Base-by-base conservation (phyloP, 2,113 vertebrate genomes). In the Centropus bengalensis region DNA sequence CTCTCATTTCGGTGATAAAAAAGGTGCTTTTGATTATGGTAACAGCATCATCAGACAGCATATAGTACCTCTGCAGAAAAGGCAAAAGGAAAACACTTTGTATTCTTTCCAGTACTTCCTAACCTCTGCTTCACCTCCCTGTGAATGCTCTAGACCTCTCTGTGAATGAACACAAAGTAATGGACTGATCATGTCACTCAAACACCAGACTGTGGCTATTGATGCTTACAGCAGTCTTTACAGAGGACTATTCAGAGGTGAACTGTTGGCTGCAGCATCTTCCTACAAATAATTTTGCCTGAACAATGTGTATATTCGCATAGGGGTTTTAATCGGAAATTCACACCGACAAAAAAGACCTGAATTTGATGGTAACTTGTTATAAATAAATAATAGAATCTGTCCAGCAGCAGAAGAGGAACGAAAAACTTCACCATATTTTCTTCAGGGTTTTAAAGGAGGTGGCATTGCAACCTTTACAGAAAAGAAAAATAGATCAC, bases 121-220 rank as follows among this genome's bases (percentile, higher is more conserved):
- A 32, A 45, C 5, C 8, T 24, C 20, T 74, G 24, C 14, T 82
- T 55, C 20, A 14, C 42, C 30, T 55, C 51, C 16, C 22, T 58
- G 73, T n/a, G 47, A 42, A 68, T 63, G 13, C 13, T 36, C 9
- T 32, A 68, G 11, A 8, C 19, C 11, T 28, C 42, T 63, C 30
- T 23, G 27, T 42, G 36, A 60, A 55, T 56, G 54, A 56, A 55
- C 49, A 52, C 42, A 56, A 23, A 91, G 66, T 23, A 71, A 51
- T 10, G 10, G 14, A 47, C 54, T 24, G 24, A 44, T 64, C 1
- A 0, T 0, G 0, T 54, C 56, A 27, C 33, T 88, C 33, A 49
- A 28, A 38, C 36, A 75, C 30, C n/a, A 24, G 21, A 67, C 26
- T 55, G 27, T 55, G 45, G 28, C 28, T 27, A 45, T 60, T 45